Percentiles rank a stretch among this genome's conserved stretches.
Conservation (phyloP, 2,888 invertebrate genomes). For the Eurytoma adleriae region DNA sequence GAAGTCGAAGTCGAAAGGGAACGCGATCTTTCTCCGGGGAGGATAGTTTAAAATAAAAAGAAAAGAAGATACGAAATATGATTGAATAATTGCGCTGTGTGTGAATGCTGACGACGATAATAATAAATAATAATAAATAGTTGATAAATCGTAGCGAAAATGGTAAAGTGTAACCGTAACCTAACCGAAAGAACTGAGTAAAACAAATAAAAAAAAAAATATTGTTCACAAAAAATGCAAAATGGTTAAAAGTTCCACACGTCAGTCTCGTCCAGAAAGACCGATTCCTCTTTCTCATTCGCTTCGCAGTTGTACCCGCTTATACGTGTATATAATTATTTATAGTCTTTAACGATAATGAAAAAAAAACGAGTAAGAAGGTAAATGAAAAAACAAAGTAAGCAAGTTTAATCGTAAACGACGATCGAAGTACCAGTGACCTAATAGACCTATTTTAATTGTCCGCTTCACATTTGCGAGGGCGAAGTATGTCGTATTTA, state of each 20-base stretch:
- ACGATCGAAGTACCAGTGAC: slow-evolving; percentile 67
- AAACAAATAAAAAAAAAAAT: slow-evolving; percentile 19
- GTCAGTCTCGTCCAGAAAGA: slow-evolving; percentile 54
- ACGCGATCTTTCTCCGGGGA: slow-evolving; percentile 36
- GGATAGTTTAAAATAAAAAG: too few relatives aligned
- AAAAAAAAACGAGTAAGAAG: neutral
- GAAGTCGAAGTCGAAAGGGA: slow-evolving; percentile 69
- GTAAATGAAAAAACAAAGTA: neutral
- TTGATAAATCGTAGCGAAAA: too few relatives aligned
- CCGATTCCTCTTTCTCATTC: slow-evolving; percentile 58
- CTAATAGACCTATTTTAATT: slow-evolving; percentile 68
- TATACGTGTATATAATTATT: slow-evolving; percentile 60
- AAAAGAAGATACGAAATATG: too few relatives aligned
- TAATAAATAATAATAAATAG: too few relatives aligned
- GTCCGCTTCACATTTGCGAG: slow-evolving; percentile 64
- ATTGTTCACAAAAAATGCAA: slow-evolving; percentile 58
- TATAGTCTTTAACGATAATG: slow-evolving; percentile 35
- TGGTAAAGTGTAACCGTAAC: too few relatives aligned
- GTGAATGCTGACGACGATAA: too few relatives aligned
- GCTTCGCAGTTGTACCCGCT: slow-evolving; percentile 63
- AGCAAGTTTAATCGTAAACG: slow-evolving; percentile 58
- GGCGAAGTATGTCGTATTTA: slow-evolving; percentile 44
- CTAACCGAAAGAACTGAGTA: neutral
- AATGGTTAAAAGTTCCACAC: slow-evolving; percentile 70
- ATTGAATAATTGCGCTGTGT: too few relatives aligned